A percentile compares a stretch with the other conserved stretches of the same genome.
phyloP scores from a whole-genome alignment of 1,140 invertebrate species.

The Scaptodrosophila lebanonensis region DNA sequence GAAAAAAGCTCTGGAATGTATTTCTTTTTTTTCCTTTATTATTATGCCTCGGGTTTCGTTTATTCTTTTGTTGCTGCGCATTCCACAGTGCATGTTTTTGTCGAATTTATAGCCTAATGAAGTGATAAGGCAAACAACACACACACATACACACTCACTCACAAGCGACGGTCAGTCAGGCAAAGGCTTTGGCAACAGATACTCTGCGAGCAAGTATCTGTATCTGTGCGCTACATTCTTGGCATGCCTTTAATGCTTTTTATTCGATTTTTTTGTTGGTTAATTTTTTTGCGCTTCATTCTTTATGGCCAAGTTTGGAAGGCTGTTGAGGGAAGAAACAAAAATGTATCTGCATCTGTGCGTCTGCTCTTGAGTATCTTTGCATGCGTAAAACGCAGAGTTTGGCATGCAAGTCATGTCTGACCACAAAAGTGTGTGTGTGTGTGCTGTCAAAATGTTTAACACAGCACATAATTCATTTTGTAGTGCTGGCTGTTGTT shows the following conservation, averaged over 20 bases:
- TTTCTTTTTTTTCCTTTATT: conserved; percentile 23
- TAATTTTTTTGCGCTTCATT: background rate
- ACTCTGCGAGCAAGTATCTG: background rate
- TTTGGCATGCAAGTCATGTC: conserved; percentile 16
- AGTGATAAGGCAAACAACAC: conserved; percentile 68
- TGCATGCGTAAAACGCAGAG: conserved; percentile 17
- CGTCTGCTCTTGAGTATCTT: too few species aligned
- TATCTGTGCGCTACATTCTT: conserved; percentile 1
- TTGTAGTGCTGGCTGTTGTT: conserved; percentile 25
- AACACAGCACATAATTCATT: conserved; percentile 66
- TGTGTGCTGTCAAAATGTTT: conserved; percentile 69
- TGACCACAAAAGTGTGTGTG: conserved; percentile 29
- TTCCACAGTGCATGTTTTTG: conserved; percentile 50
- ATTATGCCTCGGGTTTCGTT: background rate
- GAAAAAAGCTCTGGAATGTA: conserved; percentile 49
- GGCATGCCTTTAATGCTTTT: background rate
- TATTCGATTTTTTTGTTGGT: conserved; percentile 1
- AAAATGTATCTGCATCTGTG: too few species aligned
- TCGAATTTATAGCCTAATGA: conserved; percentile 75
- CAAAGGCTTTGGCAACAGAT: too few species aligned
- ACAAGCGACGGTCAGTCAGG: too few species aligned
- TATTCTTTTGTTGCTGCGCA: background rate
- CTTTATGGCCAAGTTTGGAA: too few species aligned
- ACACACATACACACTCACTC: too few species aligned
- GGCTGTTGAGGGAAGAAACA: too few species aligned